Base-by-base conservation (phyloP, 2,888 invertebrate species). In the Brenthis ino region DNA sequence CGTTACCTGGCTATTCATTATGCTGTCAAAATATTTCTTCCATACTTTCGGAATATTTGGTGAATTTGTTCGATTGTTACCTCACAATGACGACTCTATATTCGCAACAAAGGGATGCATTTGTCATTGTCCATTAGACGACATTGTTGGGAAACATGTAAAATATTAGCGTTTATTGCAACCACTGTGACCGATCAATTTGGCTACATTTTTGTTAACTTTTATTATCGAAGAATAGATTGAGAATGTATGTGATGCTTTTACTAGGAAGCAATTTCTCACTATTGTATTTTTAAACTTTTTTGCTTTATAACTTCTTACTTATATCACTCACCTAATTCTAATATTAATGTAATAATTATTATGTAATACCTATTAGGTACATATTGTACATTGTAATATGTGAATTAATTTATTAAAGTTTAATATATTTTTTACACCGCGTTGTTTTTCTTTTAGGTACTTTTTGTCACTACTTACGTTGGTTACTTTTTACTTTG, bases 11-110 rank as follows among this genome's bases (percentile, higher is more conserved):
- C 84, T 80, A 87, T 89, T 84, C 86, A 91, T 92, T 91, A 89
- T 87, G 82, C 83, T 92, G 92, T 92, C 93, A 92, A 90, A 93
- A 93, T 91, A 92, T 91, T 93, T 90, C 91, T 82, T 80, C 82
- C 81, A 81, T 83, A 79, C 78, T 82, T 85, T 76, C 78, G 60
- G 75, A 72, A 79, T 82, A 86, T 85, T 88, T 86, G 78, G 88
- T 88, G 86, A 88, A 90, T 89, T 90, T 88, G 86, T 82, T 79
- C 85, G 85, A 87, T 89, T 86, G 86, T 85, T 80, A 79, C 72
- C 68, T 76, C 78, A 76, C 78, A 79, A 81, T 79, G 91, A 92
- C 90, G 85, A 87, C 91, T 93, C 88, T 87, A 91, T 88, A 83
- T 89, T 85, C 76, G 77, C 77, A 77, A 89, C 88, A 91, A 91